phyloP scores from a whole-genome alignment of 2,888 invertebrate species.

The Polyommatus icarus region DNA sequence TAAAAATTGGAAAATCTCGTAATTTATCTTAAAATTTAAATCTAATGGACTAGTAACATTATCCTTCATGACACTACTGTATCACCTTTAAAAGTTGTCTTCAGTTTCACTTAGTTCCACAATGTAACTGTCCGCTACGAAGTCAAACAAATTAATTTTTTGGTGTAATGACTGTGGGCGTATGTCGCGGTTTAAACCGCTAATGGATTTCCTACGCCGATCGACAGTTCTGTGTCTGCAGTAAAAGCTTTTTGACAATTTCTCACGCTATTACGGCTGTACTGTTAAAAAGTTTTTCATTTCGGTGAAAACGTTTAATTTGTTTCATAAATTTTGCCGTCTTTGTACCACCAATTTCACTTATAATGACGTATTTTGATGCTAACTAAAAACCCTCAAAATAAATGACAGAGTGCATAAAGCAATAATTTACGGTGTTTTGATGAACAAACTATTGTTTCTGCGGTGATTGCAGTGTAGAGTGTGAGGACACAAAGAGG shows the following conservation, averaged over 20 bases:
- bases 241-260: slow-evolving; percentile 77
- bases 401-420: slow-evolving; percentile 11
- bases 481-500: slow-evolving; percentile 68
- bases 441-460: slow-evolving; percentile 41
- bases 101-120: not conserved
- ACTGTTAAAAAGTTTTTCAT: slow-evolving; percentile 26
- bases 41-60: too few relatives aligned
- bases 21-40: too few relatives aligned
- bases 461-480: slow-evolving; percentile 41
- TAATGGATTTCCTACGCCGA: slow-evolving; percentile 66
- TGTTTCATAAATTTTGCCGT: not conserved
- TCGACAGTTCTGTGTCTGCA: slow-evolving; percentile 60
- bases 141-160: slow-evolving; percentile 20
- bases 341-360: not conserved
- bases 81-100: not conserved
- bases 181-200: slow-evolving; percentile 43
- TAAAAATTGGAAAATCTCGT: too few relatives aligned
- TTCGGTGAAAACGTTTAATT: not conserved
- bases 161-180: slow-evolving; percentile 14
- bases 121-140: not conserved
- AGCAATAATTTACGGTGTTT: slow-evolving; percentile 36
- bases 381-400: not conserved
- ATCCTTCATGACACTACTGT: not conserved
- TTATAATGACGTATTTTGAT: not conserved
- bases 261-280: slow-evolving; percentile 52